Evolutionary conservation across 2,113 vertebrate species (phyloP), one percentile per base, ranked within the genome.

Genomic region (Peromyscus californicus): DNA sequence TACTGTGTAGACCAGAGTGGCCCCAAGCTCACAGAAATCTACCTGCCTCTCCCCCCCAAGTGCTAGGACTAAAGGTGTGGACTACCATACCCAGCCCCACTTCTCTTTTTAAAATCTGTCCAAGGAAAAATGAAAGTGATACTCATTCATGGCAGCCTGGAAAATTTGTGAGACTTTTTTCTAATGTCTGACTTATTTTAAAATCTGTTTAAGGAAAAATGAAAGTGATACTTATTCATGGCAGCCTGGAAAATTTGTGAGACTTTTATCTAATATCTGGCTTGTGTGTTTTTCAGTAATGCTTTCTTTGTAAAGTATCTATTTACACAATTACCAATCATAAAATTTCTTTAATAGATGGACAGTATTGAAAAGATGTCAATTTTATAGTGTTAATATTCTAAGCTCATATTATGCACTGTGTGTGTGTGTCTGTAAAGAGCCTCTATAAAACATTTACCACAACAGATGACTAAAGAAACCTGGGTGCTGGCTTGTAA

Each of bases 401-500:
- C 39, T 95, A 84, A 91, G 42, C 74, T 96, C 31, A 84, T 83
- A 19, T 82, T 91, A 91, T 92, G 51, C 79, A 48, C 45, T 69
- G 19, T 67, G 84, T 59, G 57, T 94, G 63, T 65, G 63, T 29
- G 63, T 65, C 0, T 51, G 39, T 69, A 22, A 78, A 78, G 45
- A 51, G 45, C 45, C 65, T 91, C 70, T 74, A 85, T 88, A 80
- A 94, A 75, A 93, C 75, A 94, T 93, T 92, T 94, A 51, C 29
- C 10, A 80, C 84, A 65, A 48, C 39, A 96, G 87, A 19, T 94
- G 57, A 83, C 83, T 91, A 51, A 57, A 78, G 90, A 96, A 93
- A 90, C 29, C 63, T 90, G 74, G 59, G 83, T 59, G 75, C 16
- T 94, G 54, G 91, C 70, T 96, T 97, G 57, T 96, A n/a, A 84